A percentile compares a stretch with the other conserved stretches of the same genome.
Evolutionary conservation across 2,113 vertebrate species (phyloP).

Genomic region (Microtus montanus): DNA sequence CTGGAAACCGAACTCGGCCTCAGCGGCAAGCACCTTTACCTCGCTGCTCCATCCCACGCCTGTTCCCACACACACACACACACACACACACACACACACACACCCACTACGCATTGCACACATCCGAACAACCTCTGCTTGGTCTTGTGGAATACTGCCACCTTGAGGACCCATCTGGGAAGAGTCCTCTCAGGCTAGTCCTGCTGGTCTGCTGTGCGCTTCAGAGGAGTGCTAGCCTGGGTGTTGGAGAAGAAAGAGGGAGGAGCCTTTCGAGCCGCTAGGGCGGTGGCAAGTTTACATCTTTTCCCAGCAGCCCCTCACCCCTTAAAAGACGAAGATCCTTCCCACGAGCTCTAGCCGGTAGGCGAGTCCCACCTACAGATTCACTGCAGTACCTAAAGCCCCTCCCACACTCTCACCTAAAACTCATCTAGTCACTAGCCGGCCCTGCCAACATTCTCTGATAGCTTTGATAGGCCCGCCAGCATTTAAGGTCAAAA

Average conservation of each 20-base stretch:
- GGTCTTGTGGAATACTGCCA: neutral
- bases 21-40: neutral
- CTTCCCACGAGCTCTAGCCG: accelerated
- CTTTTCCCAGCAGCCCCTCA: neutral
- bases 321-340: neutral
- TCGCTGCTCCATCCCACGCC: neutral
- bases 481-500: neutral
- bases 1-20: neutral
- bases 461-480: neutral
- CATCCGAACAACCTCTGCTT: neutral
- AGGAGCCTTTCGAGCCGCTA: neutral
- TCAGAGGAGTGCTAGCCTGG: accelerated
- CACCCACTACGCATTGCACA: too few species aligned
- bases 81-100: too few species aligned
- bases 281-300: too few species aligned
- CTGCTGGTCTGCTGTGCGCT: neutral
- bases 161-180: neutral
- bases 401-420: neutral
- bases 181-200: neutral
- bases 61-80: too few species aligned
- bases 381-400: too few species aligned
- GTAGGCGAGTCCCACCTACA: neutral
- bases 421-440: neutral
- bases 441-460: neutral
- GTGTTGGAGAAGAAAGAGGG: neutral